Evolutionary conservation across 2,797 vertebrate genomes (phyloP), one percentile per base, ranked within the genome.

Genomic region (Rhinophrynus dorsalis): DNA sequence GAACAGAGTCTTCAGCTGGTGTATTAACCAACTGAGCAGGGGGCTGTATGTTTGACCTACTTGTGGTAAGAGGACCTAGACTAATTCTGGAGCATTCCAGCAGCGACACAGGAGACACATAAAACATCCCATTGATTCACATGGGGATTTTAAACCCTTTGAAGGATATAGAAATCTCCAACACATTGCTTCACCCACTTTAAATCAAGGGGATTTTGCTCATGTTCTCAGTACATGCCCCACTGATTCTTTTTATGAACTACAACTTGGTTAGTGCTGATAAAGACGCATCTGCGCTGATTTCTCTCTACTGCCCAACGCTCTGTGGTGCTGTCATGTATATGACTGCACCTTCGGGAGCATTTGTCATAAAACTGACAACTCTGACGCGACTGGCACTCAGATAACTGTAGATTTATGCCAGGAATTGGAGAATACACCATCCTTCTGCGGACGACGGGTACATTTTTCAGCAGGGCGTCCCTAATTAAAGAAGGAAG

Each of bases 341-440:
- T 83, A 78, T 79, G 74, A 81, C 79, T 85, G 81, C 73, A 78
- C 78, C 78, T 79, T 77, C 81, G 82, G 82, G 80, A 81, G 74
- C 83, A 84, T 86, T 84, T 76, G 82, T 84, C 84, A 83, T 82
- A 66, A 76, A 83, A 82, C 76, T 86, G 85, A 84, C 86, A 87
- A 81, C 76, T 80, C 78, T 84, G 85, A 88, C 85, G 82, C 80
- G 52, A 73, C 82, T 87, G 86, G 83, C 83, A 85, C 79, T 77
- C 78, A 70, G 76, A 85, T 83, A 84, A 82, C 80, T 82, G 74
- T 78, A 87, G 85, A 86, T 86, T 84, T 82, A 84, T 84, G 83
- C 77, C 15, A 27, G 81, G 79, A 78, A 80, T 79, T 78, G 79
- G 79, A 79, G 78, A 85, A 80, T 15, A 55, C 83, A 80, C 81